Evolutionary conservation across 2,888 invertebrate species (phyloP).

Genomic region (Calephelis perditalis): DNA sequence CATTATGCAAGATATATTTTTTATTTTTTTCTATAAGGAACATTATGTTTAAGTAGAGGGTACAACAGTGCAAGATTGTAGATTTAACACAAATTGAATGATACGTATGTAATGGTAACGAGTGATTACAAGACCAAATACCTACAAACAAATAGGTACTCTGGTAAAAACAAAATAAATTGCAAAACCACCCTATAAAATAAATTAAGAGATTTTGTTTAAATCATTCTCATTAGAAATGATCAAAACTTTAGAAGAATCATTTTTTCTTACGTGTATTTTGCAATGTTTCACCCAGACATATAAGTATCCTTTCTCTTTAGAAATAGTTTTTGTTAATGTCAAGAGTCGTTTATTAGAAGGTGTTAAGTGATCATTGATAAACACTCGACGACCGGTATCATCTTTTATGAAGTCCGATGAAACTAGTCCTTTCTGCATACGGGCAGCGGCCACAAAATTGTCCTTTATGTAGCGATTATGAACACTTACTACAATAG

Average conservation of each 20-base stretch:
- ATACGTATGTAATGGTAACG: too few species aligned
- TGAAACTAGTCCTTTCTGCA: neutral
- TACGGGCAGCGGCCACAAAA: neutral
- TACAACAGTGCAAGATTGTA: too few species aligned
- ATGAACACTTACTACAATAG: neutral
- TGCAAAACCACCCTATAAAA: neutral
- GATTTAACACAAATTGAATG: too few species aligned
- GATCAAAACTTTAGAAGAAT: neutral
- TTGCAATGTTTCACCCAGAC: constrained; percentile 6
- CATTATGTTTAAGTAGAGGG: too few species aligned
- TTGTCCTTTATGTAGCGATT: neutral
- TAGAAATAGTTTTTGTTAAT: neutral
- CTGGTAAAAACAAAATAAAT: neutral
- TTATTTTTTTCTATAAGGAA: too few species aligned
- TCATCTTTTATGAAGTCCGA: neutral
- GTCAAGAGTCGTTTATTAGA: neutral
- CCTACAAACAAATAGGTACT: too few species aligned
- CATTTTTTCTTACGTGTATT: constrained; percentile 2
- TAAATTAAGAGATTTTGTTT: neutral
- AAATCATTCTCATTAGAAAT: neutral
- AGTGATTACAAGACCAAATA: too few species aligned
- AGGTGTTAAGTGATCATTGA: constrained; percentile 5
- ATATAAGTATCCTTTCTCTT: neutral
- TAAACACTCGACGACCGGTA: neutral
- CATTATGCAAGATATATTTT: too few species aligned